These are phyloP conservation scores for Gonatopus flavifemur DNA, from an alignment of 1,140 invertebrate genomes.

Conservation along the genomic window DNA sequence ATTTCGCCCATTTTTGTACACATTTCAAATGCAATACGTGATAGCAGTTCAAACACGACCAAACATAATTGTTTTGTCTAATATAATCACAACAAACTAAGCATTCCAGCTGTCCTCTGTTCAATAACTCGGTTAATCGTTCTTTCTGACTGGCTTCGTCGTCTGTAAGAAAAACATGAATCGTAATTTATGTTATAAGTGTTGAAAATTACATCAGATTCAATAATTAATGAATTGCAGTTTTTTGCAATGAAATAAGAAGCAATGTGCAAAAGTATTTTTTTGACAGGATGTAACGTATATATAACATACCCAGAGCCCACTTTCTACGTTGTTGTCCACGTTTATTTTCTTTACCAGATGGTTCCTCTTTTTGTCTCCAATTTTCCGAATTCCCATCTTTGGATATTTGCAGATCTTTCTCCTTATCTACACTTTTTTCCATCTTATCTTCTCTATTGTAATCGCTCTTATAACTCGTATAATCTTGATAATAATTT, in stretches of 20 bases:
- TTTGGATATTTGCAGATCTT: conserved; percentile 16
- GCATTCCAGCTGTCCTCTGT: conserved; percentile 80
- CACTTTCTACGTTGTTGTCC: too few species aligned
- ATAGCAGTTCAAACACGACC: conserved; percentile 89
- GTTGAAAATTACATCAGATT: too few species aligned
- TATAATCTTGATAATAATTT: conserved; percentile 21
- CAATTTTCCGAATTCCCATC: conserved; percentile 40
- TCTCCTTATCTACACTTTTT: conserved; percentile 25
- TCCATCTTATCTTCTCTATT: conserved; percentile 31
- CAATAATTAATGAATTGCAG: too few species aligned
- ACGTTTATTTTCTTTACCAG: too few species aligned
- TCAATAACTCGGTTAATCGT: conserved; percentile 77
- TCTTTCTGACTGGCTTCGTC: conserved; percentile 73
- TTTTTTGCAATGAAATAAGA: too few species aligned
- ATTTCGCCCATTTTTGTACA: conserved; percentile 87
- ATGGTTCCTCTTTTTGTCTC: conserved; percentile 31
- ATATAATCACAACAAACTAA: conserved; percentile 90
- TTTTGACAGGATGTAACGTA: too few species aligned
- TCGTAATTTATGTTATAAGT: conserved; percentile 5
- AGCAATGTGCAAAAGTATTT: too few species aligned
- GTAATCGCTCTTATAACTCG: conserved; percentile 23
- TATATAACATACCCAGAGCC: too few species aligned
- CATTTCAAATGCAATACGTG: conserved; percentile 90
- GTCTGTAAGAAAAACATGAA: conserved; percentile 43
- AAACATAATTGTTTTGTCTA: conserved; percentile 75